Evolutionary conservation across 2,113 vertebrate species (phyloP), one percentile per base, ranked within the genome.

Genomic region (Corvus hawaiiensis): DNA sequence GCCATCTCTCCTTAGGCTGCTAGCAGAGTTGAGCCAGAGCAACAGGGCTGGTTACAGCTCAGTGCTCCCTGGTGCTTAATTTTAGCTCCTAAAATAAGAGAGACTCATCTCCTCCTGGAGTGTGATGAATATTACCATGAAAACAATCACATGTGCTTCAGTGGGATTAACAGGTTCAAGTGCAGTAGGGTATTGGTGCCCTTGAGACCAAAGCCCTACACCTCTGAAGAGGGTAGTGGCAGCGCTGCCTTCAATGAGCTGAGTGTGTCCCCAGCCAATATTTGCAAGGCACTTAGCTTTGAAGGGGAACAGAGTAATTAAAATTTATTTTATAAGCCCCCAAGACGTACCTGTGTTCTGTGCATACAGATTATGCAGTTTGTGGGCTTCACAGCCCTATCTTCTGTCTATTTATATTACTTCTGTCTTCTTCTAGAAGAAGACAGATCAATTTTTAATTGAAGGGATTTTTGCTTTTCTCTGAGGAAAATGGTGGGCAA

Each of bases 161-260:
- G 8, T 22, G 20, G 48, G 22, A 48, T 69, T 61, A 78, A 49
- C 12, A 5, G 10, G 3, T 69, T 90, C 7, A 28, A 41, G 51
- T 59, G 52, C 61, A 55, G 58, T 23, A 46, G 46, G 51, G 16
- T 59, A 11, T 56, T 61, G 52, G 14, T 89, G 43, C 55, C 51
- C 1, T 7, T 0, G 2, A 35, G 30, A 62, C 54, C 46, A 7
- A 41, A 3, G 2, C 30, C 63, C 14, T 81, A 3, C 13, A 10
- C 22, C 28, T 86, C 80, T 64, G 44, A 84, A 79, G n/a, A 83
- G 22, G 4, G 9, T 26, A 4, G 16, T 32, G 37, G 58, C 79
- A 58, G 51, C 30, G 32, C 71, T 79, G 62, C 1, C 0, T 71
- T 73, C 55, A 62, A 2, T 33, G 30, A 75, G 21, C 3, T 39